phyloP scores from a whole-genome alignment of 2,797 vertebrate species.

The Chromobotia macracanthus region DNA sequence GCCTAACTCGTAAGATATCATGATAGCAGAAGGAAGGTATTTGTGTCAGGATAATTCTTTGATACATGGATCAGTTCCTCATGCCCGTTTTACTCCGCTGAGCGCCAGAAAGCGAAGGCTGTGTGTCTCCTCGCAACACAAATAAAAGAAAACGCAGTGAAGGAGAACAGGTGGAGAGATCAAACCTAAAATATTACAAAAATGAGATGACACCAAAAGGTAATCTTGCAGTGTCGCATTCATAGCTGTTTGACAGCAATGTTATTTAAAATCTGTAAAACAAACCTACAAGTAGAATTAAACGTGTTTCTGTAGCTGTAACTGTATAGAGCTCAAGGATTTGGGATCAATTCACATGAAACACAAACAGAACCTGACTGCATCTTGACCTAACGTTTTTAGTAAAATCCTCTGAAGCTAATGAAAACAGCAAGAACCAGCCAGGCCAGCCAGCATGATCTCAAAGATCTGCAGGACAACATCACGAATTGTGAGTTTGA shows the following conservation, averaged over 20 bases:
- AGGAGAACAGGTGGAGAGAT: slow-evolving; percentile 26
- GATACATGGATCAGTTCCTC: slow-evolving; percentile 45
- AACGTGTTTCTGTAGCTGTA: too few species aligned
- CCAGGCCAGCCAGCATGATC: slow-evolving; percentile 15
- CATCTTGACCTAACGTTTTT: not conserved
- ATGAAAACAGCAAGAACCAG: not conserved
- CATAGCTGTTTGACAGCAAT: not conserved
- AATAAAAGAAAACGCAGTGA: slow-evolving; percentile 37
- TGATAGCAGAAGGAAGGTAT: slow-evolving; percentile 56
- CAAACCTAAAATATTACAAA: slow-evolving; percentile 14
- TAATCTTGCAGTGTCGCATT: slow-evolving; percentile 6
- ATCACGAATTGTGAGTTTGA: slow-evolving; percentile 39
- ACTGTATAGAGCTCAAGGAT: too few species aligned
- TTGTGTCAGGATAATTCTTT: slow-evolving; percentile 61
- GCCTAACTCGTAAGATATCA: slow-evolving; percentile 63
- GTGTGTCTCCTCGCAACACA: slow-evolving; percentile 42
- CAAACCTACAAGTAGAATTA: not conserved
- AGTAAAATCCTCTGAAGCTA: not conserved
- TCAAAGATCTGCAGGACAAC: slow-evolving; percentile 30
- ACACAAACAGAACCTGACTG: not conserved
- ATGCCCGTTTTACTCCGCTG: slow-evolving; percentile 48
- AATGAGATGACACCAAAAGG: not conserved
- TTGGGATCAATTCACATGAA: too few species aligned
- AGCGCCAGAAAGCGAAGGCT: slow-evolving; percentile 18
- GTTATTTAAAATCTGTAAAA: not conserved